Base-by-base conservation (phyloP, 2,113 vertebrate species). In the Sclerurus mexicanus region DNA sequence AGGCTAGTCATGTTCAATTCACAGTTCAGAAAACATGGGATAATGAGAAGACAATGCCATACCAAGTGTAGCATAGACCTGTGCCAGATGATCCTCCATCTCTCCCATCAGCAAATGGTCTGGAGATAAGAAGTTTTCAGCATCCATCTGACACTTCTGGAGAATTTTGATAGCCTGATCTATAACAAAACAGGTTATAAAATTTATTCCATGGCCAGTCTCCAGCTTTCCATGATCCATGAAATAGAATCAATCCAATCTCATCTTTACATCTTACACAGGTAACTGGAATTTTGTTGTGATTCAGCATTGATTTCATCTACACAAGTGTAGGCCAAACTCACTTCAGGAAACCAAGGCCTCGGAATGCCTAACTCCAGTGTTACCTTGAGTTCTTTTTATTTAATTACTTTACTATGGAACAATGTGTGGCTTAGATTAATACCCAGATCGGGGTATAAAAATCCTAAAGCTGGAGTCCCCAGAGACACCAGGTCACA, bases 31-130 rank as follows among this genome's bases (percentile, higher is more conserved):
- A 40, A 30, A 42, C 19, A 39, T 10, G 50, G 49, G 37, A 81
- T 10, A 42, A 33, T 11, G 44, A 93, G 55, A 78, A 25, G 46
- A 89, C 46, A 53, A 44, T 49, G 39, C 16, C 86, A 68, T 98
- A 99, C 99, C 99, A 95, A 97, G 96, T 28, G 97, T 97, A 27
- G 98, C 99, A 23, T 98, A 98, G 9, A 98, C 98, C 94, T 98
- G 98, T 31, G 99, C 99, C 73, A 98, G 97, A 49, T 91, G 79
- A 81, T 99, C 99, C 40, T 98, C 98, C 28, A 99, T 93, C 93
- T 99, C 97, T 14, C 99, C 99, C 60, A 98, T 96, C 55, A 99
- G 8, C 15, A 98, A 95, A 91, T 99, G 99, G 12, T 97, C 97
- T 42, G 97, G 96, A 21, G 97, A 97, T n/a, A 99, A 97, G 96